Evolutionary conservation across 2,888 invertebrate genomes (phyloP), one percentile per base, ranked within the genome.

Genomic region (Rhynchonema sp.): DNA sequence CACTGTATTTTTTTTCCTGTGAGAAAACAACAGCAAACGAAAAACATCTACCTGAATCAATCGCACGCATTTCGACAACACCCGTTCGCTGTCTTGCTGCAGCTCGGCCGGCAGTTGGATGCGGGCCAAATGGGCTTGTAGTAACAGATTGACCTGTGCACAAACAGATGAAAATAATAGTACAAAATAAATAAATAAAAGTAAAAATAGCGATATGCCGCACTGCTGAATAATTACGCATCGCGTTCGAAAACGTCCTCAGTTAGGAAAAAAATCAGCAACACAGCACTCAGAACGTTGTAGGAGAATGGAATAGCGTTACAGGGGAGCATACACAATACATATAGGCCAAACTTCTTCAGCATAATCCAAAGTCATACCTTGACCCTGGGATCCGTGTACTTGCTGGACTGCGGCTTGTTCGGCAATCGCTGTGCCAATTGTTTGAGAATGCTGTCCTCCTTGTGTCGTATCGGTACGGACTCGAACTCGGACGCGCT

Each of bases 401-500:
- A 91, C 74, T 87, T 88, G 22, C 85, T 84, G 38, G 74, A 75
- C 63, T 82, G 81, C 13, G 84, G 78, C 68, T 88, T 85, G 72
- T 82, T 80, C 0, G 82, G 82, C 25, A 82, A 74, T 54, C 79
- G 74, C 46, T 70, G 71, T 20, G 76, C 74, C 61, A 79, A 69
- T 71, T 79, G 78, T 66, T 72, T 73, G 63, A 99, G 79, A 60
- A 96, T 82, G 66, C 83, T 83, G 73, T 96, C 94, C 76, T 99
- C 98, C 13, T n/a, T 59, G 72, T 99, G 96, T 13, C 98, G 77
- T 59, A 99, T 90, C 46, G 89, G 85, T 60, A 99, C 83, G 67
- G 84, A 84, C 63, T 90, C 87, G 76, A 91, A 99, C 76, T 99
- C 98, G 0, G 90, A 89, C 0, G 98, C 96, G 1, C 89, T 90